Evolutionary conservation across 2,888 invertebrate genomes (phyloP), one percentile per base, ranked within the genome.

Genomic region (Choristoneura rosaceana): DNA sequence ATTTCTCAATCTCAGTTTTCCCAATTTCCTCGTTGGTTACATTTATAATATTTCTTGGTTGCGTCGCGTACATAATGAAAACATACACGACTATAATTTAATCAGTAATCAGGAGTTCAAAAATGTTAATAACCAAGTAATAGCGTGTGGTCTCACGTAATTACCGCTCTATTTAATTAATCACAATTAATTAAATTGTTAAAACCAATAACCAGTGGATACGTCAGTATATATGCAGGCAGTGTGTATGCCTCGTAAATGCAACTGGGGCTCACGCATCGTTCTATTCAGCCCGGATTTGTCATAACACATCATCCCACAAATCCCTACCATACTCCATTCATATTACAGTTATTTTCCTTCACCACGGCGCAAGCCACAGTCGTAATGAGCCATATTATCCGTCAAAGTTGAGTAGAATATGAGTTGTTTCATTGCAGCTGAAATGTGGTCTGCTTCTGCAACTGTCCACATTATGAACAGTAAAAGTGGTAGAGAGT

Each of bases 401-500:
- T 64, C 47, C 73, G 73, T 25, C 73, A n/a, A 25, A 59, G 63
- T 69, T 64, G 50, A 59, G 64, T 59, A 52, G 73, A 59, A 50
- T 52, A 43, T 69, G 33, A 68, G 8, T 69, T 52, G 47, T 59
- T 64, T 50, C 64, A 68, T 50, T 50, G 50, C 41, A 43, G 10
- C 52, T 69, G 59, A 64, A 73, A 59, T 59, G 68, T 43, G 50
- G 50, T 47, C 43, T 66, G 17, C 62, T 62, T 67, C 58, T 67
- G 34, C 58, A 75, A 52, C 38, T 43, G 70, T 38, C 12, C 63
- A 66, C 65, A 68, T 74, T 74, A 73, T 70, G 66, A 67, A 47
- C 62, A 74, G 76, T 70, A 74, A 75, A 74, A 77, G 76, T 69
- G 63, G 58, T 64, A 38, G 62, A 76, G 61, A 76, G 76, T 74